Percentiles rank a stretch among this genome's conserved stretches.
Conservation (phyloP, 2,888 invertebrate species). For the Pantelozetes paolii region DNA sequence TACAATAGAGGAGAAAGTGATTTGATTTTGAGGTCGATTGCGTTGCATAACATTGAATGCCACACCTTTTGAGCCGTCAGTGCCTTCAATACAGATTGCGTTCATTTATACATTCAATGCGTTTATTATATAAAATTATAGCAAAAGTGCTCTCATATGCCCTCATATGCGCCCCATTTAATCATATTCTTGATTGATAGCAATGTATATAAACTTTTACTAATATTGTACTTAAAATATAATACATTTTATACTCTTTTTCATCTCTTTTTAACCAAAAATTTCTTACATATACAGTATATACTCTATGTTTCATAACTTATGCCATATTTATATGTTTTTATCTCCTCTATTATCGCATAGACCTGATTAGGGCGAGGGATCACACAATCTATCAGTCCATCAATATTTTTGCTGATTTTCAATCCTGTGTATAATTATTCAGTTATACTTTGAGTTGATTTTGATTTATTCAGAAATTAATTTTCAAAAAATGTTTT, state of each 20-base stretch:
- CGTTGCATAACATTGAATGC: conserved; percentile 23
- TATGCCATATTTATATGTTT: conserved; percentile 16
- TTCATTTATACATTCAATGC: conserved; percentile 11
- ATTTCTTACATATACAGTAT: too few species aligned
- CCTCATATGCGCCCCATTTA: conserved; percentile 11
- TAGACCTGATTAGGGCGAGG: conserved; percentile 25
- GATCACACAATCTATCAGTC: background rate
- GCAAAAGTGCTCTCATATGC: background rate
- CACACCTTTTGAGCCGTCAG: conserved; percentile 26
- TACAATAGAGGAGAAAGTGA: background rate
- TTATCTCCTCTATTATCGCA: conserved; percentile 25
- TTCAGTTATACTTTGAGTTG: too few species aligned
- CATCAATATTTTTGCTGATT: background rate
- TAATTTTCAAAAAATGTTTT: too few species aligned
- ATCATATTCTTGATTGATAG: conserved; percentile 30
- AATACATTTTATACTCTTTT: background rate
- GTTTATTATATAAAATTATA: conserved; percentile 27
- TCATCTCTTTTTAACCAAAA: background rate
- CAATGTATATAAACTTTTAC: conserved; percentile 30
- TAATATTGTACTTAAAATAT: conserved; percentile 32
- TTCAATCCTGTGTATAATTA: background rate
- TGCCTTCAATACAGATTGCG: conserved; percentile 3
- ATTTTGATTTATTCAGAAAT: too few species aligned
- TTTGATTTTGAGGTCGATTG: conserved; percentile 25
- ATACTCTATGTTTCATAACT: conserved; percentile 26